Percentiles rank a stretch among this genome's conserved stretches.
Conservation (phyloP, 2,888 invertebrate genomes). For the Diarsia brunnea region DNA sequence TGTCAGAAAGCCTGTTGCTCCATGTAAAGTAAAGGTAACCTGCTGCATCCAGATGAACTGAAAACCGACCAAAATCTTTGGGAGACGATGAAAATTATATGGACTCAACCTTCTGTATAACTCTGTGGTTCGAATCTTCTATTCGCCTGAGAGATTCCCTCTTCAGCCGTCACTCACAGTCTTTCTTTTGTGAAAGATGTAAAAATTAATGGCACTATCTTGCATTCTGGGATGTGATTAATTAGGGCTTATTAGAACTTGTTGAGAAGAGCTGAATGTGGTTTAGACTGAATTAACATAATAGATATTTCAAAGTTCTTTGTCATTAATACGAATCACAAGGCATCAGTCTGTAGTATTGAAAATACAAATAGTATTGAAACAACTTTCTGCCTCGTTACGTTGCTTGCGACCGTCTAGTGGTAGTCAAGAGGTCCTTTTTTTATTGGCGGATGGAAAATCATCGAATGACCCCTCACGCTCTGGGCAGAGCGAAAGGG, state of each 20-base stretch:
- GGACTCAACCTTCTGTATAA: too few relatives aligned
- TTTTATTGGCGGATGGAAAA: too few relatives aligned
- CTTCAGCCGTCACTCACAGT: slow-evolving; percentile 17
- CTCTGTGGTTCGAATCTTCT: background rate
- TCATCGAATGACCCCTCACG: too few relatives aligned
- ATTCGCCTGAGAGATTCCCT: slow-evolving; percentile 32
- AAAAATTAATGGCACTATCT: slow-evolving; percentile 20
- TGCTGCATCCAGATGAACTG: background rate
- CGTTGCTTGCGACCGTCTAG: too few relatives aligned
- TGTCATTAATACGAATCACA: too few relatives aligned
- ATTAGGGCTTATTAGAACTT: slow-evolving; percentile 2
- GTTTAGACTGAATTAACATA: background rate
- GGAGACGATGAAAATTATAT: too few relatives aligned
- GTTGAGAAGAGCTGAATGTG: background rate
- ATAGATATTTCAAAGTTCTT: background rate
- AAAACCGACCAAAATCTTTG: too few relatives aligned
- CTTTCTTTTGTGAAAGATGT: background rate
- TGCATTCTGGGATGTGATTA: slow-evolving; percentile 19
- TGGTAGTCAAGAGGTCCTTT: too few relatives aligned
- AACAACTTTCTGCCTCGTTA: too few relatives aligned
- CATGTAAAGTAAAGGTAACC: background rate
- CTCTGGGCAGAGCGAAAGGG: too few relatives aligned
- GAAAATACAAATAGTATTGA: too few relatives aligned
- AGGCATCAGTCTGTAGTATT: too few relatives aligned
- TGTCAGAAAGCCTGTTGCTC: background rate